Conservation (phyloP, 2,113 vertebrate genomes). For the Nicator chloris region DNA sequence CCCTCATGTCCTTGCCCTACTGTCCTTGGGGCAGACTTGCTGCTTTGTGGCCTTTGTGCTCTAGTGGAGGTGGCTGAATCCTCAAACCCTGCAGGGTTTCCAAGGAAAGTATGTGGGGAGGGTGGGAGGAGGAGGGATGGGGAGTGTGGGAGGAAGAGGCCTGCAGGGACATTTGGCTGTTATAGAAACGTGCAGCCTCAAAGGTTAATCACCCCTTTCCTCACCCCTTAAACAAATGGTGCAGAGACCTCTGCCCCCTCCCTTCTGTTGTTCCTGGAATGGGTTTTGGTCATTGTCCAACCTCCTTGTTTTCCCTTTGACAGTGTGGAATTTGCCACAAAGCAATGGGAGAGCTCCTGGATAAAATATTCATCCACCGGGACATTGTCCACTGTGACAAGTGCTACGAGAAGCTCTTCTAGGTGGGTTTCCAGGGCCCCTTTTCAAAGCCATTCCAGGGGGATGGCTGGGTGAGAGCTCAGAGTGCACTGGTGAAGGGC, state of each 20-base stretch:
- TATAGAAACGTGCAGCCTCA: not conserved
- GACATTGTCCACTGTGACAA: conserved; percentile 85
- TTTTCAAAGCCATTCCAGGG: not conserved
- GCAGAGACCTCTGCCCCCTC: not conserved
- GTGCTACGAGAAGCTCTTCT: conserved; percentile 81
- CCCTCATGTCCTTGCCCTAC: not conserved
- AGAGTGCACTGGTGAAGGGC: not conserved
- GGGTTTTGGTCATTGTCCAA: not conserved
- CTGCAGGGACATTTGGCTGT: not conserved
- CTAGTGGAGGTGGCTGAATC: not conserved
- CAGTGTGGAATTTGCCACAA: conserved; percentile 85
- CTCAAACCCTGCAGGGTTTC: not conserved
- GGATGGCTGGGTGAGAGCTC: not conserved
- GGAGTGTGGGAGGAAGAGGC: not conserved
- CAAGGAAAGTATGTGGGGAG: not conserved
- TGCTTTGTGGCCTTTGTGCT: not conserved
- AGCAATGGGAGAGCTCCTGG: conserved; percentile 85
- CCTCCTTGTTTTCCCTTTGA: not conserved
- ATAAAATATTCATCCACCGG: conserved; percentile 83
- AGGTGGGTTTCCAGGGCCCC: conserved; percentile 49
- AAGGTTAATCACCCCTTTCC: too few species aligned
- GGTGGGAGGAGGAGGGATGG: not conserved
- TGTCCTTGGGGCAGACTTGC: not conserved
- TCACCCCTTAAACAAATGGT: not conserved
- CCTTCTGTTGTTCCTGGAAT: rapidly evolving